Base-by-base conservation (phyloP, 2,797 vertebrate species). In the Buceros bicornis region DNA sequence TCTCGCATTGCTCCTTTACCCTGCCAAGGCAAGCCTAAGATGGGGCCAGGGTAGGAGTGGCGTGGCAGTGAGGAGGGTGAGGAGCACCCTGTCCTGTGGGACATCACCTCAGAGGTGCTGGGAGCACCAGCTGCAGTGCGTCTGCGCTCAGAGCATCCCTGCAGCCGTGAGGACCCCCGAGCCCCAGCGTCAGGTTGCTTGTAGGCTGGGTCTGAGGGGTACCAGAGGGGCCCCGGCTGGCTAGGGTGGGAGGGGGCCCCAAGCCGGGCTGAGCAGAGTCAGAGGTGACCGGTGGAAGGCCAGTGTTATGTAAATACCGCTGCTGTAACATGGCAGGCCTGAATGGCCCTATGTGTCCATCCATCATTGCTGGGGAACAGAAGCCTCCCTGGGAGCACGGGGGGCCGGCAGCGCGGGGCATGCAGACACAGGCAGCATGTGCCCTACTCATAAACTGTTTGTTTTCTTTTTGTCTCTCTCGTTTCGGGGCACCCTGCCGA, bases 231-330 rank as follows among this genome's bases (percentile, higher is more conserved):
- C 80, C 77, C 3, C 8, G 85, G 74, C 89, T 53, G 74, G 47
- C 61, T 79, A 82, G 87, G 91, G 58, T 4, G 51, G 89, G 84
- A 92, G 94, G 74, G 97, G 96, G 81, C 95, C 94, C 78, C 35
- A 81, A 9, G 91, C 91, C 56, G 31, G 97, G 97, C 97, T 70
- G 87, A 82, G 87, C 90, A 6, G 83, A 98, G 98, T 98, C 98
- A 98, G 97, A 98, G 98, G 98, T 98, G 98, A 98, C 97, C 97
- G 97, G 97, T 98, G 98, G 98, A 98, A 97, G 98, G 98, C 98
- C 98, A 98, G 98, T 99, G 98, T 99, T 99, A 99, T 99, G 99
- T 99, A 99, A 99, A 99, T 99, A 99, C 98, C 98, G 98, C 98
- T 98, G 98, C 99, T 99, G 99, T 99, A 99, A 99, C 99, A 99